A percentile compares a stretch with the other conserved stretches of the same genome.
Evolutionary conservation across 2,797 vertebrate genomes (phyloP).

Genomic region (Sebastes diaconus): DNA sequence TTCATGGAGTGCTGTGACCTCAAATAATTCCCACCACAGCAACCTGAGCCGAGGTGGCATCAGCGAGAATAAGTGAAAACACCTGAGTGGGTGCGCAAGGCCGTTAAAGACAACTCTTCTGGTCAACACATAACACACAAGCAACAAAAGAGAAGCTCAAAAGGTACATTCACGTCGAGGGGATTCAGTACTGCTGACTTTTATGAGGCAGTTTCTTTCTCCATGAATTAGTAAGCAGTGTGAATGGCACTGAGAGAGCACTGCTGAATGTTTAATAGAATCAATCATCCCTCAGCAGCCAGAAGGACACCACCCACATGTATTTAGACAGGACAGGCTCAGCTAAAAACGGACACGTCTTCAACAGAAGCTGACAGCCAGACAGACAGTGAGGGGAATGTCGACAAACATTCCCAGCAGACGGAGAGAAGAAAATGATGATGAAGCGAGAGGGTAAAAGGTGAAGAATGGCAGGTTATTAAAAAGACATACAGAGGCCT

Average conservation of each 20-base stretch:
- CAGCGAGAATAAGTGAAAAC: background rate
- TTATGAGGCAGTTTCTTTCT: constrained; percentile 39
- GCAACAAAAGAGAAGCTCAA: background rate
- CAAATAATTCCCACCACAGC: background rate
- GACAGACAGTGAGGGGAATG: constrained; percentile 27
- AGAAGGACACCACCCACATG: constrained; percentile 55
- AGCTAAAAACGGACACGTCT: constrained; percentile 50
- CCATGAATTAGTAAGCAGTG: constrained; percentile 68
- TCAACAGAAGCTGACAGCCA: constrained; percentile 40
- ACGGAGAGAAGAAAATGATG: constrained; percentile 8
- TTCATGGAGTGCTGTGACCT: background rate
- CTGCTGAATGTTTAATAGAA: constrained; percentile 72
- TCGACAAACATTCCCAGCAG: constrained; percentile 29
- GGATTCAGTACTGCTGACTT: constrained; percentile 14
- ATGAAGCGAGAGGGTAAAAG: constrained; percentile 15
- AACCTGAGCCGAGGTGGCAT: background rate
- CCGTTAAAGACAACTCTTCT: background rate
- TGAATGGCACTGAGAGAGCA: constrained; percentile 54
- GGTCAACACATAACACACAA: background rate
- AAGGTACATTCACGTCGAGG: background rate
- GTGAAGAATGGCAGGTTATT: constrained; percentile 48
- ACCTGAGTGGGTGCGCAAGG: background rate
- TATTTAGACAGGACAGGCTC: constrained; percentile 43
- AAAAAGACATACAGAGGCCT: constrained; percentile 22
- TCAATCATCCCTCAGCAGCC: constrained; percentile 63